Percentiles rank a stretch among this genome's conserved stretches.
Conservation (phyloP, 1,140 invertebrate species). For the Dryas iulia region DNA sequence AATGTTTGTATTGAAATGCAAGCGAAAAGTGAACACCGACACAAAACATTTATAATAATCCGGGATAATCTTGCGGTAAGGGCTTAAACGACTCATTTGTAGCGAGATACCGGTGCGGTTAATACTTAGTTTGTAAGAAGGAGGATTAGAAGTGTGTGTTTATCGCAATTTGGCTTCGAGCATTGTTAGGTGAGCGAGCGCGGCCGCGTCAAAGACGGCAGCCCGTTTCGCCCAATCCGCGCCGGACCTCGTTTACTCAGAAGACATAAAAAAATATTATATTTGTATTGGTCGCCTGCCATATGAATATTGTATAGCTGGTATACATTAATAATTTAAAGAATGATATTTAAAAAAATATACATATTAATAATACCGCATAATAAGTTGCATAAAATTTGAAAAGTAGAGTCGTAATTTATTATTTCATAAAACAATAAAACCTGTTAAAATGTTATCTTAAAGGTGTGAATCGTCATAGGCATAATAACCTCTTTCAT, state of each 20-base stretch:
- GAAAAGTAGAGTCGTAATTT: neutral
- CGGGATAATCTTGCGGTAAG: constrained; percentile 60
- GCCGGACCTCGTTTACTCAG: constrained; percentile 47
- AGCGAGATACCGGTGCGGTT: constrained; percentile 58
- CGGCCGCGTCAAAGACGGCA: constrained; percentile 45
- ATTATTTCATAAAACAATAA: neutral
- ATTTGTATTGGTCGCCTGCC: constrained; percentile 22
- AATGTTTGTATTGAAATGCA: constrained; percentile 55
- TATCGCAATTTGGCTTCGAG: constrained; percentile 53
- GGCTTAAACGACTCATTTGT: constrained; percentile 68
- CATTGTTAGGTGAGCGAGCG: constrained; percentile 33
- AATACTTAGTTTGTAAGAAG: constrained; percentile 59
- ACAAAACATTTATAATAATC: constrained; percentile 68
- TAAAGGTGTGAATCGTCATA: no score
- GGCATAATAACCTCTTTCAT: no score
- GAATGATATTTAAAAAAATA: neutral
- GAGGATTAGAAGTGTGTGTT: constrained; percentile 68
- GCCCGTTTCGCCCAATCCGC: constrained; percentile 4
- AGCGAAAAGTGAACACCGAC: constrained; percentile 53
- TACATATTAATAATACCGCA: neutral
- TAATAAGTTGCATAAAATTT: neutral
- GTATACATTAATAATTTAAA: neutral
- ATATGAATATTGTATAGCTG: constrained; percentile 23
- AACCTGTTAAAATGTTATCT: no score
- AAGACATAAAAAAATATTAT: constrained; percentile 49